These are phyloP conservation scores for Artibeus jamaicensis DNA, from an alignment of 2,797 vertebrate genomes.

Conservation along the genomic window DNA sequence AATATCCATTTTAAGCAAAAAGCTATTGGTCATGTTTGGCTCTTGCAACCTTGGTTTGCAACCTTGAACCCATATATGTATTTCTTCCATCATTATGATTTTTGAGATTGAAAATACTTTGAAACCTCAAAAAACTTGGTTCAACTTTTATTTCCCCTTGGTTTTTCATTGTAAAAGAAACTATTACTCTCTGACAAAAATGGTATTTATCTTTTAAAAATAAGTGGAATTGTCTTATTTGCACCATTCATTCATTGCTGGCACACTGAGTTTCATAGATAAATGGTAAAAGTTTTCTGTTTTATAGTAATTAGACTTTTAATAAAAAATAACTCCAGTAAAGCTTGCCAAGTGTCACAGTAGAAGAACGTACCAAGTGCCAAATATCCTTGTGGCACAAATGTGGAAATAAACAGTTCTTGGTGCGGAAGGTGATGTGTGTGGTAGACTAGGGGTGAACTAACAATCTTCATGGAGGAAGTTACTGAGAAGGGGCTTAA, in stretches of 20 bases:
- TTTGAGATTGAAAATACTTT: constrained; percentile 25
- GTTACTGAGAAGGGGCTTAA: background rate
- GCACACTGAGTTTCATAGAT: constrained; percentile 14
- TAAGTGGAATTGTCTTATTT: background rate
- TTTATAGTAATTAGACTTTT: background rate
- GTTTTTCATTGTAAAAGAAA: background rate
- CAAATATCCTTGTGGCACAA: background rate
- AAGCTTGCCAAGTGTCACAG: background rate
- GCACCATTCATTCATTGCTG: background rate
- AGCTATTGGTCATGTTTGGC: background rate
- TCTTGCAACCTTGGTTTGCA: constrained; percentile 19
- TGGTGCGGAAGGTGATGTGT: background rate
- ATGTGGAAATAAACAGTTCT: background rate
- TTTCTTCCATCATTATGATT: background rate
- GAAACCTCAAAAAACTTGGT: constrained; percentile 27
- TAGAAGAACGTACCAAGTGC: background rate
- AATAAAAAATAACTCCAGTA: background rate
- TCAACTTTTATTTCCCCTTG: constrained; percentile 1
- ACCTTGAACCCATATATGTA: background rate
- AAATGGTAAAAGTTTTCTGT: background rate
- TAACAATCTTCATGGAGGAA: background rate
- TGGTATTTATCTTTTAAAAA: background rate
- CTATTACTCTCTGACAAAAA: background rate
- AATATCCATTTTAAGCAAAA: constrained; percentile 54
- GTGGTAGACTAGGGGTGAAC: background rate